phyloP scores from a whole-genome alignment of 1,140 invertebrate species.

The Drosophila malerkotliana region DNA sequence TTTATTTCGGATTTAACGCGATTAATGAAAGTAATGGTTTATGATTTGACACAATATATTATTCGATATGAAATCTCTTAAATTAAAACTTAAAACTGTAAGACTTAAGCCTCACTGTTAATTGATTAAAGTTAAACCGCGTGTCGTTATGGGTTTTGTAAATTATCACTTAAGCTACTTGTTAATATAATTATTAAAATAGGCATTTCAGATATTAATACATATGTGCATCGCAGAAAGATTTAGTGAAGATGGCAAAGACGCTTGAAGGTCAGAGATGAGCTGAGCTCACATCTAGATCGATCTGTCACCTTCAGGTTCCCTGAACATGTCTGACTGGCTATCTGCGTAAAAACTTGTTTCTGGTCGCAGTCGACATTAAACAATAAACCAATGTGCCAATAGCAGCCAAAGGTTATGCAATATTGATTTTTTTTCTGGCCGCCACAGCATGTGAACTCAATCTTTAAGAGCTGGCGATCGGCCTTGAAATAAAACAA shows the following conservation, averaged over 20 bases:
- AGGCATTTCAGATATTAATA: not conserved
- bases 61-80: not conserved
- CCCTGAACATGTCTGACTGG: conserved; percentile 35
- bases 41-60: not conserved
- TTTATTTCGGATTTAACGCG: not conserved
- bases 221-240: not conserved
- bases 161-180: no score
- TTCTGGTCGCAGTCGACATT: conserved; percentile 37
- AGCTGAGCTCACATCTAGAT: conserved; percentile 57
- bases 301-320: conserved; percentile 19
- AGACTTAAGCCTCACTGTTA: no score
- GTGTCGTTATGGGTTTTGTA: no score
- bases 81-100: no score
- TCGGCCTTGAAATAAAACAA: conserved; percentile 64
- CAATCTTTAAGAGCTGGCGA: conserved; percentile 40
- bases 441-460: conserved; percentile 58
- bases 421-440: conserved; percentile 63
- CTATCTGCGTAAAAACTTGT: conserved; percentile 56
- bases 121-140: no score
- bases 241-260: conserved; percentile 39
- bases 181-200: not conserved
- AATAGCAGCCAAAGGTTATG: conserved; percentile 56
- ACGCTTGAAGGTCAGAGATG: conserved; percentile 66
- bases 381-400: conserved; percentile 38
- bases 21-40: not conserved